phyloP scores from a whole-genome alignment of 2,797 vertebrate species.

The Sebastes kiyomatsui region DNA sequence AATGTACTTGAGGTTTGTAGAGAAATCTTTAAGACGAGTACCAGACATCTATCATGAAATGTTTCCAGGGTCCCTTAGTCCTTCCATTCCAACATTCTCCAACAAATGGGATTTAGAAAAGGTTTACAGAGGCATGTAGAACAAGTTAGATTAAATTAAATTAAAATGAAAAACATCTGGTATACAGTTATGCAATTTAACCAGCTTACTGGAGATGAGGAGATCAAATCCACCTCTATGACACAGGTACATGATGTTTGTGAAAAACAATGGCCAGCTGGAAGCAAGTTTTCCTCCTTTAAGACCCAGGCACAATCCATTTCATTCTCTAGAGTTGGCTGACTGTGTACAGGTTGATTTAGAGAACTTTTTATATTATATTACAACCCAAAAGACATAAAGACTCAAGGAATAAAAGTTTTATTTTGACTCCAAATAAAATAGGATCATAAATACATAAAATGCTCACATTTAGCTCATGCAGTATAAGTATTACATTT shows the following conservation, averaged over 20 bases:
- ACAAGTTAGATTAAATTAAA: constrained; percentile 22
- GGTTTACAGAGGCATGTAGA: constrained; percentile 18
- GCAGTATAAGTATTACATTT: neutral
- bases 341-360: constrained; percentile 6
- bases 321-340: constrained; percentile 19
- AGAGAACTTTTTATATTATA: constrained; percentile 12
- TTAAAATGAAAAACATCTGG: constrained; percentile 47
- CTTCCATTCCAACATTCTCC: constrained; percentile 21
- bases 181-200: constrained; percentile 4
- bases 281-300: constrained; percentile 6
- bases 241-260: constrained; percentile 34
- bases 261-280: constrained; percentile 32
- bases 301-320: constrained; percentile 1
- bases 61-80: constrained; percentile 49
- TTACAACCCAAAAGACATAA: neutral
- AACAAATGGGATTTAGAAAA: constrained; percentile 9
- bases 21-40: constrained; percentile 54
- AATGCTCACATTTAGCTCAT: neutral
- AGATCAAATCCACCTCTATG: constrained; percentile 26
- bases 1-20: constrained; percentile 48
- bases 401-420: neutral
- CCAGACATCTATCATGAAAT: constrained; percentile 66
- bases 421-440: neutral
- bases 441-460: neutral
- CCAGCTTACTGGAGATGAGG: neutral